Evolutionary conservation across 2,797 vertebrate genomes (phyloP), one percentile per base, ranked within the genome.

Genomic region (Cossypha heuglini): DNA sequence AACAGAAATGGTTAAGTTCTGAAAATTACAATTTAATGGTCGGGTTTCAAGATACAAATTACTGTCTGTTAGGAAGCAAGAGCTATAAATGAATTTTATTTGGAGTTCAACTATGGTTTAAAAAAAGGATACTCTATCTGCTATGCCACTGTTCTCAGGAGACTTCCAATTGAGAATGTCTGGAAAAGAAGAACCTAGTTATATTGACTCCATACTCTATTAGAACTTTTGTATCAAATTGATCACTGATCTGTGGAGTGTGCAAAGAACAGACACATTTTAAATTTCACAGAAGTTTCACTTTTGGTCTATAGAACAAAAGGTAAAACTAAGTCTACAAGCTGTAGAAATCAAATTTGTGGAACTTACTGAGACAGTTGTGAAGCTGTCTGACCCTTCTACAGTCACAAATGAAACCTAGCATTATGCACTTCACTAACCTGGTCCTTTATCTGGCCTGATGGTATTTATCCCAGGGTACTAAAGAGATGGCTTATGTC

Each of bases 31-130:
- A 69, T 43, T 72, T 72, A 90, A 38, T 6, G 6, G 46, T 80
- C 88, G 78, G 25, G 66, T 87, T 95, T 94, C 90, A 90, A 86
- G 58, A 75, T 33, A 92, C 51, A 87, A 73, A 78, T 80, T 77
- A 61, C 55, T 52, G 29, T 74, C 68, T 91, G 42, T 54, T 52
- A 61, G 42, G 59, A 95, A 87, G 40, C 21, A 78, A 90, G 52
- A 84, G 29, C 33, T 75, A 79, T 73, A 91, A 73, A 79, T 66
- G 6, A 64, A 83, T 86, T 89, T 90, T 88, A 71, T 88, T 68
- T 77, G 64, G 71, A 86, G 13, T 1, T 76, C 43, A 88, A 71
- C 15, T 59, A 46, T 20, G 6, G n/a, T 45, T 8, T 35, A 89
- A 74, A 69, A 64, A 48, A 42, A 42, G 21, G 12, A 21, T 52